phyloP scores from a whole-genome alignment of 1,140 invertebrate genomes.

The Capitella teleta region DNA sequence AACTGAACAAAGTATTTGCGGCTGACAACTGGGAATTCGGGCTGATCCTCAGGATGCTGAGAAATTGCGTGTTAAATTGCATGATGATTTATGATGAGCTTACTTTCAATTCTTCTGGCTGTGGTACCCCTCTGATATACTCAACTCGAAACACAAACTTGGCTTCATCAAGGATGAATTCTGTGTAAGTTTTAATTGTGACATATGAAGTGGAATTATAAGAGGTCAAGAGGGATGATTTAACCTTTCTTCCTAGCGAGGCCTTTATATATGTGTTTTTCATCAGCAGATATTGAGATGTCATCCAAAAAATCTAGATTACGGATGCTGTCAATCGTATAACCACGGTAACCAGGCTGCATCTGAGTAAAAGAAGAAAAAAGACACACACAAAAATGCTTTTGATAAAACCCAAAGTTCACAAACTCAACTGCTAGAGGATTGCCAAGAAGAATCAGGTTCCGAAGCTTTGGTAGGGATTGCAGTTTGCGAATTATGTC shows the following conservation, averaged over 20 bases:
- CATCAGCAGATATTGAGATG: slow-evolving; percentile 36
- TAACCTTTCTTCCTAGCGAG: background rate
- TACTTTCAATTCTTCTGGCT: slow-evolving; percentile 37
- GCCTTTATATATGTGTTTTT: slow-evolving; percentile 18
- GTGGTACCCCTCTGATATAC: slow-evolving; percentile 29
- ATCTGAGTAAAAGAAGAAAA: slow-evolving; percentile 26
- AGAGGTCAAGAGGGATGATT: background rate
- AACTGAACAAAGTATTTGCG: slow-evolving; percentile 35
- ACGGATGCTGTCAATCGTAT: slow-evolving; percentile 31
- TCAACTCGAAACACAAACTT: slow-evolving; percentile 24
- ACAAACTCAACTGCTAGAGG: too few relatives aligned
- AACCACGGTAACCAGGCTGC: slow-evolving; percentile 36
- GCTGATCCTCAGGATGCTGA: slow-evolving; percentile 31
- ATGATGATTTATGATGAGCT: background rate
- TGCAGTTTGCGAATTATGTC: slow-evolving; percentile 29
- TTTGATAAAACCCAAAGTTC: too few relatives aligned
- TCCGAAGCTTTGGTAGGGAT: slow-evolving; percentile 30
- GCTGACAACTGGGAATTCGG: slow-evolving; percentile 32
- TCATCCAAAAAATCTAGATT: slow-evolving; percentile 33
- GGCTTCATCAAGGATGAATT: slow-evolving; percentile 33
- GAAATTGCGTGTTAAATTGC: background rate
- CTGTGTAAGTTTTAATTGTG: too few relatives aligned
- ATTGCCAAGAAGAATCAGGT: slow-evolving; percentile 35
- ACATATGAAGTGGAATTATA: slow-evolving; percentile 4
- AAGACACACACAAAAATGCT: too few relatives aligned